Evolutionary conservation across 2,888 invertebrate genomes (phyloP).

Genomic region (Eulithis testata): DNA sequence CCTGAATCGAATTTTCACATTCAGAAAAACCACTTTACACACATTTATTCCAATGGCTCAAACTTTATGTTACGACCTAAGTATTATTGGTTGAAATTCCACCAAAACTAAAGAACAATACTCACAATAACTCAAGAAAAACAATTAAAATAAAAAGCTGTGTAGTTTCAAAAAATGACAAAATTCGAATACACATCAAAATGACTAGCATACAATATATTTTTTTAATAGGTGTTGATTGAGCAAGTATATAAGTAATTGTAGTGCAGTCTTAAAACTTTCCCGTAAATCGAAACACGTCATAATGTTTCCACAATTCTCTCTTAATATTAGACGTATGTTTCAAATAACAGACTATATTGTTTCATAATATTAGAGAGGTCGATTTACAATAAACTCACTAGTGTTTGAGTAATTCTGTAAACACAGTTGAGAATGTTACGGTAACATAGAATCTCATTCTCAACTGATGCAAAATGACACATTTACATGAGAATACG

Average conservation of each 20-base stretch:
- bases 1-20: too few species aligned
- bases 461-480: slow-evolving; percentile 44
- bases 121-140: too few species aligned
- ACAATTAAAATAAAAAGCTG: too few species aligned
- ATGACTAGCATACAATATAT: too few species aligned
- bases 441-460: slow-evolving; percentile 41
- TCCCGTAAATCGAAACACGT: slow-evolving; percentile 28
- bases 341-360: slow-evolving; percentile 65
- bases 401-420: slow-evolving; percentile 55
- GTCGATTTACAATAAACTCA: slow-evolving; percentile 65
- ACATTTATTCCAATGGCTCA: too few species aligned
- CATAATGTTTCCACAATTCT: slow-evolving; percentile 53
- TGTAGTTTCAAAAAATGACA: too few species aligned
- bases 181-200: too few species aligned
- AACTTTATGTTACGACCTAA: too few species aligned
- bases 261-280: not conserved
- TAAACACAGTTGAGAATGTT: slow-evolving; percentile 52
- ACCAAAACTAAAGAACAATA: too few species aligned
- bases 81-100: too few species aligned
- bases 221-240: too few species aligned
- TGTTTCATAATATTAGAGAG: slow-evolving; percentile 71
- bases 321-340: slow-evolving; percentile 67
- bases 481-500: slow-evolving; percentile 40
- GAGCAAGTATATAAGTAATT: not conserved
- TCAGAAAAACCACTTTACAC: too few species aligned